Base-by-base conservation (phyloP, 2,888 invertebrate genomes). In the Aleiodes testaceus region DNA sequence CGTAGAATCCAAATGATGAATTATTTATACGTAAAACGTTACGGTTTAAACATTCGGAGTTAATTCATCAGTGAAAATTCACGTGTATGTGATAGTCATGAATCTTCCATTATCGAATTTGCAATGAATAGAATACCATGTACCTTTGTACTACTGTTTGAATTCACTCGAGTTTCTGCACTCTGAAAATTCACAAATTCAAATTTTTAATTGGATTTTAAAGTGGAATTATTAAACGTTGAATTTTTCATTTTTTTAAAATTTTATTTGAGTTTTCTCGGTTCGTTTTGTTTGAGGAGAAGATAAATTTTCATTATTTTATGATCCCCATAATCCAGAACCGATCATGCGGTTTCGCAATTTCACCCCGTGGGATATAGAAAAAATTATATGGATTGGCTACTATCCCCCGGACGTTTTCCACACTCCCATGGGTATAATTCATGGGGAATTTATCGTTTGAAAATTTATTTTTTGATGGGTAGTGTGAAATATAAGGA, bases 1-100 rank as follows among this genome's bases (percentile, higher is more conserved):
- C 22, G 18, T 52, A 55, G 68, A 73, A 76, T 76, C 75, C 63
- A 66, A 75, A 76, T 72, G 72, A 82, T 83, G 81, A 83, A 84
- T 84, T 82, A 84, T 82, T 84, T 79, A 82, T 81, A 75, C 72
- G 77, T 80, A 77, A 79, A 79, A 69, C 14, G 73, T 76, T 75
- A 72, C 76, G 73, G 77, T 82, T 82, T 78, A 82, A 82, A 79
- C 76, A 75, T 75, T 66, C 61, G 44, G 76, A 22, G 45, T 74
- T 76, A 77, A 79, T 79, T 78, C 74, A 72, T 55, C 49, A 26
- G 36, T 70, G 69, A 59, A 45, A 45, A 44, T 44, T n/a, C 14
- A 45, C 63, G 22, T 59, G 59, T 59, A 30, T 14, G 42, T 18
- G 9, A 16, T 36, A 18, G 14, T 61, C 50, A 72, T 70, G 67